Evolutionary conservation across 2,888 invertebrate genomes (phyloP).

Genomic region (Ommatoiulus sabulosus): DNA sequence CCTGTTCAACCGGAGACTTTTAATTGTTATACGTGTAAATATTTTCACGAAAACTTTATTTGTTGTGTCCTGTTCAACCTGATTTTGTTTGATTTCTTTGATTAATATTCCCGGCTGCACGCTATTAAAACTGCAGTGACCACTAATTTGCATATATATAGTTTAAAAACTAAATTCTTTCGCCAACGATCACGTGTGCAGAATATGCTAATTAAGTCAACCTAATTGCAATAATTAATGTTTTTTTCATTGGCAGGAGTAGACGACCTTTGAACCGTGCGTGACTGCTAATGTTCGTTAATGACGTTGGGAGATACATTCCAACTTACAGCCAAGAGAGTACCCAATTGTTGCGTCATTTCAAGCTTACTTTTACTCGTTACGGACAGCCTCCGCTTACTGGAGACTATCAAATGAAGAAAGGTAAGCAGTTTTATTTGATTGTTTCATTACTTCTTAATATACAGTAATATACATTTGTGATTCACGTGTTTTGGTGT

Average conservation of each 20-base stretch:
- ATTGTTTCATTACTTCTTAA: too few relatives aligned
- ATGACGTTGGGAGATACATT: neutral
- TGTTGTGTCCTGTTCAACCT: neutral
- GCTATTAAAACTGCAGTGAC: neutral
- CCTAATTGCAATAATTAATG: conserved; percentile 13
- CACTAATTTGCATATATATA: neutral
- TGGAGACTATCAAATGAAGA: neutral
- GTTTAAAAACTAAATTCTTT: neutral
- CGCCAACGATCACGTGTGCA: neutral
- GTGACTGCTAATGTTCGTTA: neutral
- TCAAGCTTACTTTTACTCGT: neutral
- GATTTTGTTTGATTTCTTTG: neutral
- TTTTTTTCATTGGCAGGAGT: neutral
- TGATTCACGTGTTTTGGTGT: too few relatives aligned
- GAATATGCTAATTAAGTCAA: neutral
- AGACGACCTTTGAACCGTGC: neutral
- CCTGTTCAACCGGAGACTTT: neutral
- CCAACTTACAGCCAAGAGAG: neutral
- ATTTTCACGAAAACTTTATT: neutral
- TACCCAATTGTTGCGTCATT: neutral
- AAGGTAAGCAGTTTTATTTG: neutral
- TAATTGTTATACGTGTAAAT: neutral
- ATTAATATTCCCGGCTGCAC: conserved; percentile 13
- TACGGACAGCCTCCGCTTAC: neutral
- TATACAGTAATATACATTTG: too few relatives aligned